Evolutionary conservation across 2,888 invertebrate genomes (phyloP), one percentile per base, ranked within the genome.

Genomic region (Aspidiotus rigidus): DNA sequence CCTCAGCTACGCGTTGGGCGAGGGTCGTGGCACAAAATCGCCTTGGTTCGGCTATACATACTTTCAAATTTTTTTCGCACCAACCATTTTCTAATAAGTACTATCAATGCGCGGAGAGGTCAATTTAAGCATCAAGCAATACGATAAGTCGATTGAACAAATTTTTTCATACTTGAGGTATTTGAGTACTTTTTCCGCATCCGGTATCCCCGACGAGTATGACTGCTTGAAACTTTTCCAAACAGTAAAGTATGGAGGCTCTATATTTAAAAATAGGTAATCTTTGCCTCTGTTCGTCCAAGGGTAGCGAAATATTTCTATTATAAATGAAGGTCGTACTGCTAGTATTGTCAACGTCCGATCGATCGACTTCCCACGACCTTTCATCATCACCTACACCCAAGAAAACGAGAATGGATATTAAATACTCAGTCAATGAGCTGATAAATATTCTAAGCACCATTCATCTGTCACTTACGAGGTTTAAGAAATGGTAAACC

Each of bases 161-260:
- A 10, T 28, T 3, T 40, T 13, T 39, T 10, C 81, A 80, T 79
- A 92, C 93, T 86, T 93, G 93, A 62, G 94, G 93, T 72, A 96
- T 85, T 81, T 96, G 96, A 0, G 96, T 97, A 76, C 94, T 94
- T 79, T 98, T 93, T 49, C 97, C 96, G 74, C 90, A 92, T 40
- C 98, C 98, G 3, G 97, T 96, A 78, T 99, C 97, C 2, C 98
- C 98, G 56, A 90, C 85, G 69, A 92, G 80, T 64, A 99, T 85
- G 60, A 97, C 80, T 0, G 91, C 90, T 78, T 96, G 95, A 79
- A 88, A 88, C 73, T 88, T 88, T 78, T 99, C 95, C 75, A 97
- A 79, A 72, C 93, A 81, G 78, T 94, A 96, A 64, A 98, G 80
- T 64, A 98, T 90, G 75, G 96, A 90, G 76, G 87, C 89, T 70